Base-by-base conservation (phyloP, 2,888 invertebrate genomes). In the Hylaea fasciaria region DNA sequence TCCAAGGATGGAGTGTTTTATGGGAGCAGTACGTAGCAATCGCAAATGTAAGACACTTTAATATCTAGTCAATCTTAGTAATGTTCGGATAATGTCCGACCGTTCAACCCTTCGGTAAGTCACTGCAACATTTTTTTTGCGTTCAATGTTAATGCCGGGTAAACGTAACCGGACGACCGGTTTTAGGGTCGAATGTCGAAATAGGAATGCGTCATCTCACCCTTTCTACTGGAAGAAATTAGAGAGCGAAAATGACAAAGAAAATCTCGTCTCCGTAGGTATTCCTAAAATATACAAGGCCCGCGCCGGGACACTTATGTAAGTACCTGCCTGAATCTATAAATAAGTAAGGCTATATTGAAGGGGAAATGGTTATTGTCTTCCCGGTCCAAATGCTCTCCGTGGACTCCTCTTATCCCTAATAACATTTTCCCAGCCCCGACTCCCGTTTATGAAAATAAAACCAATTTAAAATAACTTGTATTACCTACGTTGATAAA, bases 301-400 rank as follows among this genome's bases (percentile, higher is more conserved):
- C 52, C 61, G 52, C 61, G 43, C 44, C n/a, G 61, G 56, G 61
- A 61, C 61, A 61, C 61, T 61, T 52, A 52, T 39, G 51, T 44
- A 61, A 52, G 56, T 61, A 61, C 56, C 56, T 61, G 55, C 17
- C 60, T 35, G 56, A 56, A 56, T 56, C 61, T 61, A 61, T 61
- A 61, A 61, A 70, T 71, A 72, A 64, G 70, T 75, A 72, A 70
- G 73, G 76, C 70, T 71, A 78, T 80, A 80, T 78, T 76, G 77
- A 77, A 76, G 73, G 75, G 77, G 71, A 78, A 81, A 81, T 72
- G 72, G 76, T 78, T 80, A 81, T 82, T 79, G 77, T 79, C 75
- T 73, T 73, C 71, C 71, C 74, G 64, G 70, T 62, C 73, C 72
- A 77, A 74, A 75, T 56, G 78, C 72, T 73, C 80, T 71, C 77